Base-by-base conservation (phyloP, 2,888 invertebrate genomes). In the Synergus gifuensis region DNA sequence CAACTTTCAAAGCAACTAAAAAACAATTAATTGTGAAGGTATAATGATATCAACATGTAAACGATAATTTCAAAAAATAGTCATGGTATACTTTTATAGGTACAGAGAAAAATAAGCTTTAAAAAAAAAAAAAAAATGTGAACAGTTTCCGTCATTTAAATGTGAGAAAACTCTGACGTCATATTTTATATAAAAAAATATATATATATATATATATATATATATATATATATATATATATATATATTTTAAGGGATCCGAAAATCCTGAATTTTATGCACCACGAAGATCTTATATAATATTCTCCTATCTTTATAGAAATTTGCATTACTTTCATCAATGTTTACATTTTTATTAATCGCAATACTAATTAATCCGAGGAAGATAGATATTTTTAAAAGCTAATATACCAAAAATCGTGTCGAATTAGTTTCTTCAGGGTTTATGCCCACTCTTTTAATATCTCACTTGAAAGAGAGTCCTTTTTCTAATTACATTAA, bases 321-420 rank as follows among this genome's bases (percentile, higher is more conserved):
- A 44, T 11, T 18, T 18, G 58, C 58, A 58, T 58, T 58, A 58
- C 58, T 58, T 58, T 58, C 58, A 11, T 54, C 54, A 9, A 54
- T 58, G 62, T 18, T 62, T 62, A 22, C 14, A 62, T 14, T 22
- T 62, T 14, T 62, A 49, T 49, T 28, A 54, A 54, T 28, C 54
- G n/a, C 5, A 54, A 54, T 36, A 73, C 46, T 69, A 69, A 14
- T 14, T 69, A 28, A 62, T 4, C 11, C 28, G 36, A 9, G n/a
- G 36, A 73, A 54, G 9, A 54, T 73, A 54, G 40, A 28, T 69
- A 54, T 22, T n/a, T 73, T 28, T 73, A 73, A 36, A 62, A 14
- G 28, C 49, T 49, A 54, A 73, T 49, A 73, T 36, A 73, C 36
- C 11, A 73, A 28, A 54, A 14, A 49, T 36, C 11, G 73, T 54